phyloP scores from a whole-genome alignment of 1,140 invertebrate genomes.

The Microplitis mediator region DNA sequence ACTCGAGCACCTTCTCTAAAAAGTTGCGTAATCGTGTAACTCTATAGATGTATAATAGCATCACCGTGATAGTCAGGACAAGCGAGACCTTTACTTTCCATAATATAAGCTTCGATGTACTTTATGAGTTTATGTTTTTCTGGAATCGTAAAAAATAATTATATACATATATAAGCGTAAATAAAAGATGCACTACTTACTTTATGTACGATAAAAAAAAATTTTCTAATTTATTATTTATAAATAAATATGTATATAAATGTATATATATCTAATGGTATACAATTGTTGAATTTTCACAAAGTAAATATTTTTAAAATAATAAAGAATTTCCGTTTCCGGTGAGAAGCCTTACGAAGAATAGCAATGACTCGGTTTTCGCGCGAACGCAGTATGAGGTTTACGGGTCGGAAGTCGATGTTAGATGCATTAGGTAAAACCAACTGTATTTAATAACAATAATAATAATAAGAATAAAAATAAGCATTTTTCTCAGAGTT shows the following conservation, averaged over 20 bases:
- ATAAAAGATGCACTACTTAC: background rate
- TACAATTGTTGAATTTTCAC: background rate
- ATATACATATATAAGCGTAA: background rate
- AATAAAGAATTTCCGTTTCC: slow-evolving; percentile 53
- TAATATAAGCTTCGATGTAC: background rate
- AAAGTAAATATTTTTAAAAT: slow-evolving; percentile 21
- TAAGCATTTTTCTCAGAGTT: too few species aligned
- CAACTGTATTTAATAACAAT: too few species aligned
- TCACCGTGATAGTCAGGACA: background rate
- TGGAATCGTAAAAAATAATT: background rate
- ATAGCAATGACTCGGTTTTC: slow-evolving; percentile 47
- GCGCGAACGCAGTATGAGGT: slow-evolving; percentile 38
- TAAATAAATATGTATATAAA: too few species aligned
- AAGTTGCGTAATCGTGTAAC: slow-evolving; percentile 9
- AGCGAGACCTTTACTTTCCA: slow-evolving; percentile 28
- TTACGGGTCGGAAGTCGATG: slow-evolving; percentile 34
- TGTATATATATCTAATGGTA: too few species aligned
- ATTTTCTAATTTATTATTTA: too few species aligned
- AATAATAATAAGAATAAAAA: too few species aligned
- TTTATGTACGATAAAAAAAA: background rate
- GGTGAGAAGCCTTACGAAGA: slow-evolving; percentile 37
- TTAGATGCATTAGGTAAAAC: too few species aligned
- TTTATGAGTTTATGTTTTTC: background rate
- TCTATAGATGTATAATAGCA: background rate
- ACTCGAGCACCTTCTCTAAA: background rate